Evolutionary conservation across 2,113 vertebrate species (phyloP).

Genomic region (Sylvia atricapilla): DNA sequence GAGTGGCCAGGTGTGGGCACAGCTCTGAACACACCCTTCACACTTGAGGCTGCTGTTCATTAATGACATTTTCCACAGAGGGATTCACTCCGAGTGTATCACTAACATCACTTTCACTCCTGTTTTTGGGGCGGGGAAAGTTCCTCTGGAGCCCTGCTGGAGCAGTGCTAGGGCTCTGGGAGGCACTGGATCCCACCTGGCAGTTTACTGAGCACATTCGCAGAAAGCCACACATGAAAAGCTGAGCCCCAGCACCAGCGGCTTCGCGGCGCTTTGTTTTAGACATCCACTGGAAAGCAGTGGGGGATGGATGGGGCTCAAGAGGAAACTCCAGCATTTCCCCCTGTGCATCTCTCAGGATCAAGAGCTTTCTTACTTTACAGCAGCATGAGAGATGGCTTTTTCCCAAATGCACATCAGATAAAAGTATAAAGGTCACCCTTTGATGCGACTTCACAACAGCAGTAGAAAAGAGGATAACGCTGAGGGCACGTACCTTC

Average conservation of each 20-base stretch:
- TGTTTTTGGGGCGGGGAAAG: background rate
- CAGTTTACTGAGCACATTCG: background rate
- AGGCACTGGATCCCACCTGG: background rate
- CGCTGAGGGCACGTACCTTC: background rate
- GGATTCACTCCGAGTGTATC: background rate
- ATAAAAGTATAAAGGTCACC: conserved; percentile 25
- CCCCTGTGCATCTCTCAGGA: background rate
- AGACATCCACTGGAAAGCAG: background rate
- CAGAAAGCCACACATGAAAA: background rate
- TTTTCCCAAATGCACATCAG: background rate
- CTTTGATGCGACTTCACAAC: conserved; percentile 28
- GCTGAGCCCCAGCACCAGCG: background rate
- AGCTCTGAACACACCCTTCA: rapidly evolving
- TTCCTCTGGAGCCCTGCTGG: background rate
- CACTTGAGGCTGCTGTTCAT: rapidly evolving
- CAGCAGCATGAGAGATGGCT: background rate
- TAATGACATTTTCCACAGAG: rapidly evolving
- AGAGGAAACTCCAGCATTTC: background rate
- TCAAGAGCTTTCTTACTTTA: background rate
- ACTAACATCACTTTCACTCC: background rate
- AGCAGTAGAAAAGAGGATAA: background rate
- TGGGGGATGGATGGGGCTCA: background rate
- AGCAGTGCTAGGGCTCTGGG: background rate
- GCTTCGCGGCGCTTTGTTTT: background rate
- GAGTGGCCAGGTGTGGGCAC: background rate